phyloP scores from a whole-genome alignment of 2,797 vertebrate genomes.

The Cephalopachus bancanus region DNA sequence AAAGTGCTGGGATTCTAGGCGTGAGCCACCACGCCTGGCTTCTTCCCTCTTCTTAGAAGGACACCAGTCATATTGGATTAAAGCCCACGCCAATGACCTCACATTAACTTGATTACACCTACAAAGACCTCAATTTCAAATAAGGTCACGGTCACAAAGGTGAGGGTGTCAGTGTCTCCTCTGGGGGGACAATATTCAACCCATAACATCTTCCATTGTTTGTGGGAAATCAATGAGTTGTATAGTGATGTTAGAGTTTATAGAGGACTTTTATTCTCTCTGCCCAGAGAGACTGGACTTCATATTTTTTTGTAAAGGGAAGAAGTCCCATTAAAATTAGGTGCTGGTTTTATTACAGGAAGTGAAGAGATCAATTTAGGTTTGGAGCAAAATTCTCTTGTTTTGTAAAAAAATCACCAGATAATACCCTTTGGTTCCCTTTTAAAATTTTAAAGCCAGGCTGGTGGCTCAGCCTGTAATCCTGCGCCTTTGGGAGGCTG shows the following conservation, averaged over 20 bases:
- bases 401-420: background rate
- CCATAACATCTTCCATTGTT: background rate
- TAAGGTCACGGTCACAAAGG: background rate
- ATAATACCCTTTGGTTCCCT: background rate
- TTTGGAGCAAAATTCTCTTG: slow-evolving; percentile 4
- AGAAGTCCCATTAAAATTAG: background rate
- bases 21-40: too few species aligned
- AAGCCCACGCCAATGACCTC: background rate
- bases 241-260: slow-evolving; percentile 13
- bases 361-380: background rate
- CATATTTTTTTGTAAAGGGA: background rate
- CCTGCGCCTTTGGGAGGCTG: too few species aligned
- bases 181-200: background rate
- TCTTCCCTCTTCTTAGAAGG: too few species aligned
- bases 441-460: slow-evolving; percentile 51
- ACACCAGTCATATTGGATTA: too few species aligned
- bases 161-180: background rate
- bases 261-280: background rate
- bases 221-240: slow-evolving; percentile 32
- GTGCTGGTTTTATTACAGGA: background rate
- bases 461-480: too few species aligned
- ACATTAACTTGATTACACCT: background rate
- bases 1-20: too few species aligned
- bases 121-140: slow-evolving; percentile 1
- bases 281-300: background rate